Conservation (phyloP, 1,140 invertebrate genomes). For the Heliconius hermathena region DNA sequence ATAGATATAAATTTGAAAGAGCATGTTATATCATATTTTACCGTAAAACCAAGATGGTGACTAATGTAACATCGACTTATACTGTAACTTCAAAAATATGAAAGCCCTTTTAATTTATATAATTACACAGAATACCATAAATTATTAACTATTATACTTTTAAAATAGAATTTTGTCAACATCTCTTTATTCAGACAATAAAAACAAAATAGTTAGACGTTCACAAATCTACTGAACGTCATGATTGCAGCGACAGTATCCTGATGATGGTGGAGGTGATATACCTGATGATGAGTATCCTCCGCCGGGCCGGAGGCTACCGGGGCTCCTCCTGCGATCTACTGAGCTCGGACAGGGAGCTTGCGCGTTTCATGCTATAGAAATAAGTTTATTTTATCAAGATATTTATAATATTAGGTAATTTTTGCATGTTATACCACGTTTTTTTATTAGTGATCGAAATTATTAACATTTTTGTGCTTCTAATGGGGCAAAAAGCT, state of each 20-base stretch:
- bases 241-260: slow-evolving; percentile 63
- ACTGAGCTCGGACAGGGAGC: slow-evolving; percentile 81
- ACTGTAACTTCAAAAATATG: too few relatives aligned
- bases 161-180: neutral
- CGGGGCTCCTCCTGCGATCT: slow-evolving; percentile 53
- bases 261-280: slow-evolving; percentile 63
- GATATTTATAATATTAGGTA: neutral
- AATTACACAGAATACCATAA: neutral
- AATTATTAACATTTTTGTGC: slow-evolving; percentile 21
- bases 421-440: neutral
- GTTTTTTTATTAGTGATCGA: neutral
- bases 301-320: slow-evolving; percentile 56
- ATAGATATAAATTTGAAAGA: neutral
- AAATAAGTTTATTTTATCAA: neutral
- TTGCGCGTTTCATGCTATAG: slow-evolving; percentile 80
- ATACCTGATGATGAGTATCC: slow-evolving; percentile 54
- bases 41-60: too few relatives aligned
- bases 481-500: slow-evolving; percentile 6
- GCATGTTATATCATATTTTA: too few relatives aligned
- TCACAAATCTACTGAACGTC: slow-evolving; percentile 34
- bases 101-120: neutral
- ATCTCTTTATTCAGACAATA: neutral
- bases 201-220: neutral
- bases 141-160: too few relatives aligned
- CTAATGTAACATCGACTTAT: too few relatives aligned